A percentile compares a stretch with the other conserved stretches of the same genome.
Evolutionary conservation across 2,113 vertebrate species (phyloP).

Genomic region (Acrocephalus kingi): DNA sequence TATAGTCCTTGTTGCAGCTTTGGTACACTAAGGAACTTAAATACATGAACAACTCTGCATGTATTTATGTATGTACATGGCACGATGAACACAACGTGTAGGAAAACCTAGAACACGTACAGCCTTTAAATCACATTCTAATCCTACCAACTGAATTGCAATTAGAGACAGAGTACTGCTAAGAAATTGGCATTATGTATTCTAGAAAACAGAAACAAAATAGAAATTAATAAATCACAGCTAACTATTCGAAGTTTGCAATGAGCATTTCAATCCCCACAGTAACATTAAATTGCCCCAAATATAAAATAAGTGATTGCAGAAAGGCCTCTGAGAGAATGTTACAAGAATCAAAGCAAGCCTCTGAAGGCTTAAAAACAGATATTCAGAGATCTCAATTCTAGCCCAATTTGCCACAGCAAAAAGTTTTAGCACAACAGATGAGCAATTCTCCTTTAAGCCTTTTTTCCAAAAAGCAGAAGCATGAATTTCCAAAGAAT

Average conservation of each 20-base stretch:
- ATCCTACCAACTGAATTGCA: not conserved
- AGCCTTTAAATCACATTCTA: not conserved
- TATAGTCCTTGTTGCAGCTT: not conserved
- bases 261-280: not conserved
- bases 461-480: not conserved
- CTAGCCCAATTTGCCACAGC: not conserved
- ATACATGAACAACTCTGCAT: not conserved
- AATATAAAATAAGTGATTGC: not conserved
- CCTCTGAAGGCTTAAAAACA: not conserved
- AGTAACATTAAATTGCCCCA: not conserved
- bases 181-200: not conserved
- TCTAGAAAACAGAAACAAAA: conserved; percentile 6
- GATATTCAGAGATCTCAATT: not conserved
- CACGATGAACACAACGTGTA: not conserved
- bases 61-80: not conserved
- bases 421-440: not conserved
- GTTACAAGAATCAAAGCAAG: not conserved
- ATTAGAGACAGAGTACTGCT: not conserved
- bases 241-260: not conserved
- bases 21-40: not conserved
- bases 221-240: not conserved
- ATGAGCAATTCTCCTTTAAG: not conserved
- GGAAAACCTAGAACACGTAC: not conserved
- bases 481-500: not conserved
- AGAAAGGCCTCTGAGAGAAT: not conserved